Conservation (phyloP, 2,888 invertebrate genomes). For the Dicycla oo region DNA sequence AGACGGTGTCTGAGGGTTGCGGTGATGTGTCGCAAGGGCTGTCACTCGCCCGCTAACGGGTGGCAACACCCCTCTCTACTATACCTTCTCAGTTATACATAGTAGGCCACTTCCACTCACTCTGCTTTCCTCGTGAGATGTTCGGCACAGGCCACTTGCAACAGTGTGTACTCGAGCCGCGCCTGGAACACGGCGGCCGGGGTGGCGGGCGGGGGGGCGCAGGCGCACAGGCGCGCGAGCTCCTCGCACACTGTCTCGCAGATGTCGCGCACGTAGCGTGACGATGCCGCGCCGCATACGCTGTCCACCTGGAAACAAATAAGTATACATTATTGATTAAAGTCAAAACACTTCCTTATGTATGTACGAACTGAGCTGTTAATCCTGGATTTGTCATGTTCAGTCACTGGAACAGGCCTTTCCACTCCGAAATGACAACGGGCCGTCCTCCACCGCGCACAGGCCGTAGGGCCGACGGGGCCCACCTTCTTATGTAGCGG, state of each 20-base stretch:
- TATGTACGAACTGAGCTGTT: too few relatives aligned
- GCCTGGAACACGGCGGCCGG: slow-evolving; percentile 94
- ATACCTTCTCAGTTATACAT: background rate
- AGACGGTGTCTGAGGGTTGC: background rate
- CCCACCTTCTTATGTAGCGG: background rate
- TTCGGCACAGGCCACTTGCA: slow-evolving; percentile 78
- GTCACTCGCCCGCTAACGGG: background rate
- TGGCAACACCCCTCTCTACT: background rate
- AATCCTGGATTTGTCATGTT: too few relatives aligned
- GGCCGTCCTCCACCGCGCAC: too few relatives aligned
- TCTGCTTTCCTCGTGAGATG: slow-evolving; percentile 85
- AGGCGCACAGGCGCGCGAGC: slow-evolving; percentile 94
- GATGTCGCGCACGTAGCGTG: slow-evolving; percentile 94
- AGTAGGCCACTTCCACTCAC: slow-evolving; percentile 74
- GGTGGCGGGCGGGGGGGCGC: slow-evolving; percentile 85
- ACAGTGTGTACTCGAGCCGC: slow-evolving; percentile 91
- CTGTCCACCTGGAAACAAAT: slow-evolving; percentile 91
- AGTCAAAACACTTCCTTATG: too few relatives aligned
- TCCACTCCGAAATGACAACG: too few relatives aligned
- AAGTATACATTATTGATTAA: background rate
- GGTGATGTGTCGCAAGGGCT: background rate
- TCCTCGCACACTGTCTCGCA: slow-evolving; percentile 98
- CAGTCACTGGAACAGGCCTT: too few relatives aligned
- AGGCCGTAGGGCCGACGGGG: background rate
- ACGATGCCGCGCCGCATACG: slow-evolving; percentile 92